Evolutionary conservation across 2,113 vertebrate genomes (phyloP).

Genomic region (Calidris pugnax): DNA sequence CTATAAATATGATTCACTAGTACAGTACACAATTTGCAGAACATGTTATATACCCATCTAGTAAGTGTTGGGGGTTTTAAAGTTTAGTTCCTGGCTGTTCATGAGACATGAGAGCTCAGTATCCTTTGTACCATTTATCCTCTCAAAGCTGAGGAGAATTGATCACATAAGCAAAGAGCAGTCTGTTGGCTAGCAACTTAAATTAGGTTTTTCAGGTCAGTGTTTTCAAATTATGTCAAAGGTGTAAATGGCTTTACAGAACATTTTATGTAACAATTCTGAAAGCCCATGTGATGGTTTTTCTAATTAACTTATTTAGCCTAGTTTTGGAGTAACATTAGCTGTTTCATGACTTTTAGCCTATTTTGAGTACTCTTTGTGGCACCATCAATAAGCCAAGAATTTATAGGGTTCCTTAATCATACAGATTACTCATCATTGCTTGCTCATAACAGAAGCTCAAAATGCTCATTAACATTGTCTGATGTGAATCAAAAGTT

Average conservation of each 20-base stretch:
- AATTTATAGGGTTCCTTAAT: slow-evolving; percentile 74
- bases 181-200: background rate
- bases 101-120: background rate
- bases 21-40: background rate
- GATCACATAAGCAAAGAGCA: background rate
- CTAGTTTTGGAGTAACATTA: slow-evolving; percentile 54
- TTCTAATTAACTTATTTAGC: slow-evolving; percentile 70
- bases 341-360: slow-evolving; percentile 58
- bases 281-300: slow-evolving; percentile 3
- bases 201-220: background rate
- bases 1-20: background rate
- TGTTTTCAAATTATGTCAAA: slow-evolving; percentile 28
- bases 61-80: background rate
- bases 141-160: background rate
- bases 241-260: slow-evolving; percentile 41
- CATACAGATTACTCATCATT: slow-evolving; percentile 75
- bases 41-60: background rate
- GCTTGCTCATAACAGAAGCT: slow-evolving; percentile 72
- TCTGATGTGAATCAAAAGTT: slow-evolving; percentile 74
- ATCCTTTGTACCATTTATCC: background rate
- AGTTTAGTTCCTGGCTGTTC: background rate
- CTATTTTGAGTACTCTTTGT: slow-evolving; percentile 63
- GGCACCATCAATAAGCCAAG: slow-evolving; percentile 68
- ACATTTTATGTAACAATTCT: slow-evolving; percentile 21
- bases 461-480: slow-evolving; percentile 71